A percentile compares a stretch with the other conserved stretches of the same genome.
phyloP scores from a whole-genome alignment of 2,797 vertebrate genomes.

The Anomalospiza imberbis region DNA sequence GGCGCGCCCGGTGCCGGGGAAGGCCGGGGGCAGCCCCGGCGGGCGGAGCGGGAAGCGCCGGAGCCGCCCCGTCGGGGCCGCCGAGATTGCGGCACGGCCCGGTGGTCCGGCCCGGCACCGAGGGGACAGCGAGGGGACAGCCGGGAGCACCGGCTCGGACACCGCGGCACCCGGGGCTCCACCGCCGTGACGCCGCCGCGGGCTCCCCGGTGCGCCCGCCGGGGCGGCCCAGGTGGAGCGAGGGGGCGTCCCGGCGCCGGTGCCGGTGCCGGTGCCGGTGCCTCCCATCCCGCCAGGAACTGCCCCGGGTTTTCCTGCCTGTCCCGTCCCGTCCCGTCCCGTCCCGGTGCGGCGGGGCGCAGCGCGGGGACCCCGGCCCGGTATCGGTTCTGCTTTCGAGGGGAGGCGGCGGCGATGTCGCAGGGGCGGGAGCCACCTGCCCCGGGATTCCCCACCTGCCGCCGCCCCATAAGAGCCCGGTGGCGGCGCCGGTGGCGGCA shows the following conservation, averaged over 20 bases:
- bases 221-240: neutral
- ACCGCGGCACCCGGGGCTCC: too few relatives aligned
- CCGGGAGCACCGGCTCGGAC: too few relatives aligned
- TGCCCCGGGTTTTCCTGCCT: neutral
- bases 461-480: conserved; percentile 40
- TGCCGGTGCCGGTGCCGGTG: too few relatives aligned
- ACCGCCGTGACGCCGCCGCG: neutral
- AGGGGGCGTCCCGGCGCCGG: too few relatives aligned
- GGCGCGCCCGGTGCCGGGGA: neutral
- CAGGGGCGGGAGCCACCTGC: conserved; percentile 15
- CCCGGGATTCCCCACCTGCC: conserved; percentile 69
- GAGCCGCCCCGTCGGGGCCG: neutral
- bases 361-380: conserved; percentile 11
- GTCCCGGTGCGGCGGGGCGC: neutral
- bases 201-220: neutral
- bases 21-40: neutral
- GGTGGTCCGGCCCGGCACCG: too few relatives aligned
- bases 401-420: neutral
- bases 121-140: neutral
- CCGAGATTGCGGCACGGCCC: neutral
- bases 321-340: too few relatives aligned
- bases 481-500: neutral
- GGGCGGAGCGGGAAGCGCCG: too few relatives aligned
- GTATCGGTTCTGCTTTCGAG: conserved; percentile 62
- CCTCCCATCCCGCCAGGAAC: neutral